Evolutionary conservation across 64 coral and sea anemone genomes (phyloP).

Genomic region (Porites australiensis): DNA sequence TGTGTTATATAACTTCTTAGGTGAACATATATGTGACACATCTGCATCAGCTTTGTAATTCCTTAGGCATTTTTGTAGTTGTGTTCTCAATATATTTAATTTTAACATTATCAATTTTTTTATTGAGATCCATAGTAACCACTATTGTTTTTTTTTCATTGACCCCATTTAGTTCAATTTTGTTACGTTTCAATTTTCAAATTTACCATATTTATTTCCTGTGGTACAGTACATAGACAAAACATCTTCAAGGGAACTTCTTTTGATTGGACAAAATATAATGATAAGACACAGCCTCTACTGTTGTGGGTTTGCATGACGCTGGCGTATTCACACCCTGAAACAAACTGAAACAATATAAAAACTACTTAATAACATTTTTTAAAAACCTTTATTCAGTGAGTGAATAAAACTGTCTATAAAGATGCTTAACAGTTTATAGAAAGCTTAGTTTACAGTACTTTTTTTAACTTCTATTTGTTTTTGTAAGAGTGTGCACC

Average conservation of each 20-base stretch:
- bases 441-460: too few species aligned
- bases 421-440: too few species aligned
- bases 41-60: not conserved
- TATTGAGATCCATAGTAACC: too few species aligned
- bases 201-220: slow-evolving; percentile 17
- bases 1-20: not conserved
- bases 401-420: not conserved
- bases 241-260: not conserved
- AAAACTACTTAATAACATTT: slow-evolving; percentile 11
- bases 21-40: not conserved
- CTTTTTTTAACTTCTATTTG: too few species aligned
- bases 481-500: too few species aligned
- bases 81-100: not conserved
- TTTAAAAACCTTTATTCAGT: not conserved
- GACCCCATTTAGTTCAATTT: not conserved
- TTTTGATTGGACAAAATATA: slow-evolving; percentile 16
- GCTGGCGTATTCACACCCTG: not conserved
- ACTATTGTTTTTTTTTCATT: not conserved
- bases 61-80: not conserved
- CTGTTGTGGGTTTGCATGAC: slow-evolving; percentile 16
- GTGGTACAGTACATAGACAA: slow-evolving; percentile 9
- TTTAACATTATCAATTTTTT: not conserved
- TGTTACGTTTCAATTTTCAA: slow-evolving; percentile 10
- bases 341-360: not conserved
- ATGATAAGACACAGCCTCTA: not conserved